Conservation (phyloP, 2,888 invertebrate species). For the Clusia tigrina region DNA sequence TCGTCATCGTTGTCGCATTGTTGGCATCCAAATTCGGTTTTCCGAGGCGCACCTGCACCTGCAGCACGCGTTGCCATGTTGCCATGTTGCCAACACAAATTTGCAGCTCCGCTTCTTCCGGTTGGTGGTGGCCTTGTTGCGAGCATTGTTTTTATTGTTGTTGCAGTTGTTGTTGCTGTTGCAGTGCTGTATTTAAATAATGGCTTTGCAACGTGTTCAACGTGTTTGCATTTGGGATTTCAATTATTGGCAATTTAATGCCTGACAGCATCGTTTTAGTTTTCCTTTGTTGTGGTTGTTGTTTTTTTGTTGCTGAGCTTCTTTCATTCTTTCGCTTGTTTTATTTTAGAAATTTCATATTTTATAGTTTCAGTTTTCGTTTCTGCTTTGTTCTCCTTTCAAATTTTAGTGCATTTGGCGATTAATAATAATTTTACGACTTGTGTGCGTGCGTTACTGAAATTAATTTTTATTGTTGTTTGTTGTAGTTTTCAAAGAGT, state of each 20-base stretch:
- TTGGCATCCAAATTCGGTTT: no score
- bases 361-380: background rate
- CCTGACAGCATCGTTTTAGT: slow-evolving; percentile 23
- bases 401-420: slow-evolving; percentile 32
- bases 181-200: slow-evolving; percentile 47
- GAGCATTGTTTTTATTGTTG: slow-evolving; percentile 22
- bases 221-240: slow-evolving; percentile 46
- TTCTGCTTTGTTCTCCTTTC: slow-evolving; percentile 31
- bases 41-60: background rate
- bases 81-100: slow-evolving; percentile 4
- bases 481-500: no score
- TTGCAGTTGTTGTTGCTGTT: slow-evolving; percentile 26
- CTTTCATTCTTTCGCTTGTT: background rate
- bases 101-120: background rate
- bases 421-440: slow-evolving; percentile 41
- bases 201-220: slow-evolving; percentile 50
- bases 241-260: slow-evolving; percentile 61
- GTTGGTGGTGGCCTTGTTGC: background rate
- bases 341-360: background rate
- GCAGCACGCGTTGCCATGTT: slow-evolving; percentile 19
- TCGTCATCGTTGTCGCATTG: background rate
- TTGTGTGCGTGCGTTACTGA: slow-evolving; percentile 48
- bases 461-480: background rate
- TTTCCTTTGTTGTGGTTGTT: background rate
- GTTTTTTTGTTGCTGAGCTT: background rate